These are phyloP conservation scores for Listronotus oregonensis DNA, from an alignment of 1,140 invertebrate species.

Conservation along the genomic window DNA sequence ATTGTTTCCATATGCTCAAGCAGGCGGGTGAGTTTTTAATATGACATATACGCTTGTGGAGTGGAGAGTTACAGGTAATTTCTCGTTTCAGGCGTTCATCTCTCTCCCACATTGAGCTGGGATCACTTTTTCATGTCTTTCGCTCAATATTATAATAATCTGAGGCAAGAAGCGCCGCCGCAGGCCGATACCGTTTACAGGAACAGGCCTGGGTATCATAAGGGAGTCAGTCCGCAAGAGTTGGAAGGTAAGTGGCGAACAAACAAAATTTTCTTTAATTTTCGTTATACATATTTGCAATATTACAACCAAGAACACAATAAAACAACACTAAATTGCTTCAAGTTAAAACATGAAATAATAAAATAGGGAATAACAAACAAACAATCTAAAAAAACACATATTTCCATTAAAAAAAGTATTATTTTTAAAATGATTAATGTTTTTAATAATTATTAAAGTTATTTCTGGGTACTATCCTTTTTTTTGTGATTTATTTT, in stretches of 20 bases:
- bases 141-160: slow-evolving; percentile 71
- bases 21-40: slow-evolving; percentile 60
- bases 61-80: background rate
- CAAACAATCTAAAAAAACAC: no score
- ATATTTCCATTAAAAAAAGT: no score
- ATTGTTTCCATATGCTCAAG: slow-evolving; percentile 87
- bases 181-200: slow-evolving; percentile 68
- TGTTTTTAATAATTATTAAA: no score
- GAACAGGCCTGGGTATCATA: slow-evolving; percentile 61
- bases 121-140: slow-evolving; percentile 89
- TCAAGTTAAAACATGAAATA: no score
- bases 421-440: no score
- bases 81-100: slow-evolving; percentile 62
- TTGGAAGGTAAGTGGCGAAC: slow-evolving; percentile 65
- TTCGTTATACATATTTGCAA: no score
- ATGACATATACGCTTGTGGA: slow-evolving; percentile 29
- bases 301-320: no score
- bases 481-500: no score
- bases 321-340: no score
- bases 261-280: no score
- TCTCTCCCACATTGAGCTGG: slow-evolving; percentile 71
- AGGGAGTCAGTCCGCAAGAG: slow-evolving; percentile 80
- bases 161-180: slow-evolving; percentile 70
- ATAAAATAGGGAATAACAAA: no score
- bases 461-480: no score